These are phyloP conservation scores for Diorhabda sublineata DNA, from an alignment of 1,140 invertebrate genomes.

Conservation along the genomic window DNA sequence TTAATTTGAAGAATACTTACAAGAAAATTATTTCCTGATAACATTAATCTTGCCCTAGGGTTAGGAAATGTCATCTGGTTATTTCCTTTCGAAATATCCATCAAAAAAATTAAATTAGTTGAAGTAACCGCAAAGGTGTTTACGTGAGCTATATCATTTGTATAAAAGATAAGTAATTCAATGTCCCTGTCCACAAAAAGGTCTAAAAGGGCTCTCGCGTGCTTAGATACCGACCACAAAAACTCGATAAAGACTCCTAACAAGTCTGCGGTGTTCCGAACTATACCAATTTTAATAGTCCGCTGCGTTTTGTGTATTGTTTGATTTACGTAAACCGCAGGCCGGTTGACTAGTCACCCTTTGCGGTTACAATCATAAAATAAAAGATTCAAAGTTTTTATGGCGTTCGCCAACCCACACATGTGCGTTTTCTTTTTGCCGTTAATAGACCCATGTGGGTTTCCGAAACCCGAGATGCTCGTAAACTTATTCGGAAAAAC, in stretches of 20 bases:
- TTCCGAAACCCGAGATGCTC: constrained; percentile 1
- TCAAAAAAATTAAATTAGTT: background rate
- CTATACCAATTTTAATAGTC: constrained; percentile 1
- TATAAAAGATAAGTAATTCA: background rate
- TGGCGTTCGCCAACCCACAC: background rate
- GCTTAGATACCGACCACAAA: background rate
- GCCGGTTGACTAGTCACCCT: background rate
- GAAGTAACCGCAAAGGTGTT: background rate
- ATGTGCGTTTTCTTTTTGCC: background rate
- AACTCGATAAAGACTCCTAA: constrained; percentile 2
- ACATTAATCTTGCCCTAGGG: too few relatives aligned
- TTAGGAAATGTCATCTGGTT: background rate
- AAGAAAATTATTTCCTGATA: too few relatives aligned
- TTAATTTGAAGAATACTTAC: too few relatives aligned
- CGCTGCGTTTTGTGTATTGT: background rate
- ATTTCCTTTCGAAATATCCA: background rate
- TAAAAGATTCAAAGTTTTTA: constrained; percentile 1
- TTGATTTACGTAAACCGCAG: background rate
- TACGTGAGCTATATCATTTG: constrained; percentile 1
- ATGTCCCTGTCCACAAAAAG: background rate
- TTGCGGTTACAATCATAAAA: background rate
- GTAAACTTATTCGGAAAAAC: constrained; percentile 2
- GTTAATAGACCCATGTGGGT: background rate
- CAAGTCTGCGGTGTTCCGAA: background rate
- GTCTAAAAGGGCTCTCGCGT: constrained; percentile 1